Evolutionary conservation across 2,113 vertebrate species (phyloP).

Genomic region (Saimiri boliviensis): DNA sequence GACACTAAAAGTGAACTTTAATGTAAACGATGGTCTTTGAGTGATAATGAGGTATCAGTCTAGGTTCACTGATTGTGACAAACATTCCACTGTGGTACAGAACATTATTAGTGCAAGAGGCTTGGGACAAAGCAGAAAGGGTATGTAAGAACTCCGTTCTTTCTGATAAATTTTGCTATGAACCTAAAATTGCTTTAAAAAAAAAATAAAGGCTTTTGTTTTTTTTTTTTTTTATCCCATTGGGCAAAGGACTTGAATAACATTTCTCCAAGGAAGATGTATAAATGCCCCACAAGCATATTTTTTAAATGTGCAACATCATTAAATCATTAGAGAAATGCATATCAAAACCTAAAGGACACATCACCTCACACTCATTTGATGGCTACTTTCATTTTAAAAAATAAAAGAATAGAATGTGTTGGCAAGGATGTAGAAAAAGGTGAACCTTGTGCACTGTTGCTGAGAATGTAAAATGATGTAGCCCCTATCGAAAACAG

Average conservation of each 20-base stretch:
- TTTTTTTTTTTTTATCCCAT: too few species aligned
- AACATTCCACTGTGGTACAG: not conserved
- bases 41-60: too few species aligned
- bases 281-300: not conserved
- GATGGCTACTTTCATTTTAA: not conserved
- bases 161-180: not conserved
- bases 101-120: not conserved
- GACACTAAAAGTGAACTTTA: not conserved
- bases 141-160: not conserved
- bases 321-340: not conserved
- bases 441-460: not conserved
- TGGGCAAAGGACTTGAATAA: not conserved
- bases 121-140: not conserved
- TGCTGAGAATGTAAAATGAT: not conserved
- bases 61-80: not conserved
- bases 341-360: not conserved
- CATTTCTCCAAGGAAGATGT: not conserved
- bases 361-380: not conserved
- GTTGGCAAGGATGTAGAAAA: not conserved
- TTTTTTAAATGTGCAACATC: not conserved
- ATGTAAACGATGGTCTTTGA: not conserved
- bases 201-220: not conserved
- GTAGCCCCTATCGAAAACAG: not conserved
- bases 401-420: not conserved
- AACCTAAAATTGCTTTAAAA: not conserved